Conservation (phyloP, 2,888 invertebrate species). For the Hydroisotoma schaefferi region DNA sequence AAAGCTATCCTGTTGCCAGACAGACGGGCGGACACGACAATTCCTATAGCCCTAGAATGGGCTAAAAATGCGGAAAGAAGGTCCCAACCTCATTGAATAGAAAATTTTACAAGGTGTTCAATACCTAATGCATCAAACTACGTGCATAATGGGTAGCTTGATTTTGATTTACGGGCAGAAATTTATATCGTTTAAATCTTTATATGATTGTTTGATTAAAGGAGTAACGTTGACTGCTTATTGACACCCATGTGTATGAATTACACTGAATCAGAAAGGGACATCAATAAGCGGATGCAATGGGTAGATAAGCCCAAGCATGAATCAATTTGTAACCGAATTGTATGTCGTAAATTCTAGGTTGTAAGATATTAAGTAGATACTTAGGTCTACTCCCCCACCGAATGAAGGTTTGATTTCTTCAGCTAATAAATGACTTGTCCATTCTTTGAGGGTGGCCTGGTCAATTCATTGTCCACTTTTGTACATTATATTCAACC, state of each 20-base stretch:
- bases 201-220: too few relatives aligned
- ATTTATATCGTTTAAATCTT: too few relatives aligned
- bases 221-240: too few relatives aligned
- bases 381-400: slow-evolving; percentile 7
- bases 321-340: slow-evolving; percentile 12
- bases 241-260: slow-evolving; percentile 13
- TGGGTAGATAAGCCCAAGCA: background rate
- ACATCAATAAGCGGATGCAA: slow-evolving; percentile 6
- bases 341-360: slow-evolving; percentile 10
- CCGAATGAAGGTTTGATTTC: background rate
- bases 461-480: background rate
- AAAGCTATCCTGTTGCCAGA: too few relatives aligned
- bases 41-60: too few relatives aligned
- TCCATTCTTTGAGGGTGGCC: slow-evolving; percentile 10
- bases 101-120: too few relatives aligned
- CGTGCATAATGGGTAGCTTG: background rate
- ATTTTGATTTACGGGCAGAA: background rate
- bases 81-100: too few relatives aligned
- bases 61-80: too few relatives aligned
- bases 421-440: slow-evolving; percentile 2
- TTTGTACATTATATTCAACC: background rate
- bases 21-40: too few relatives aligned
- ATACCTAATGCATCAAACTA: background rate
- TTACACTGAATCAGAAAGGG: background rate
- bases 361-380: too few relatives aligned